Conservation (phyloP, 2,113 vertebrate genomes). For the Oncorhynchus tshawytscha region DNA sequence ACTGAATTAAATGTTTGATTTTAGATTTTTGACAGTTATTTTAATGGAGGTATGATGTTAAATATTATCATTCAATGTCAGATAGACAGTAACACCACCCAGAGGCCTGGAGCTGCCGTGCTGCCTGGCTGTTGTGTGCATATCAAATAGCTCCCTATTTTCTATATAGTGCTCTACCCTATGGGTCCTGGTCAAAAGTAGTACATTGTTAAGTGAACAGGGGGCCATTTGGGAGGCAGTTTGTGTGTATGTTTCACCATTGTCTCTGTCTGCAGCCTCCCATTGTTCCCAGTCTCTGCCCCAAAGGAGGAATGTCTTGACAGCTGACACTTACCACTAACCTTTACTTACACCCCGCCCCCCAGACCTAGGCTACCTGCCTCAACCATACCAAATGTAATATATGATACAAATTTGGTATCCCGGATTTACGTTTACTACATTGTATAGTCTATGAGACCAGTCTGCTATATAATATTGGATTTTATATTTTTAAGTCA, state of each 20-base stretch:
- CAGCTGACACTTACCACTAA: background rate
- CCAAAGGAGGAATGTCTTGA: background rate
- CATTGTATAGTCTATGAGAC: too few species aligned
- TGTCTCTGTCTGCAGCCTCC: background rate
- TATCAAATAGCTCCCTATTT: background rate
- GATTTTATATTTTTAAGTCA: too few species aligned
- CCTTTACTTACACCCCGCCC: too few species aligned
- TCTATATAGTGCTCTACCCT: too few species aligned
- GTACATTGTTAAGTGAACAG: too few species aligned
- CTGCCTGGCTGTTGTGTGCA: constrained; percentile 10
- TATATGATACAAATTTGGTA: too few species aligned
- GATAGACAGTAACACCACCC: background rate
- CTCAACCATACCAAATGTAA: too few species aligned
- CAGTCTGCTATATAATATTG: too few species aligned
- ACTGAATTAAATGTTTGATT: background rate
- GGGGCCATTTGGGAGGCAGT: too few species aligned
- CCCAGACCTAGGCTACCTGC: too few species aligned
- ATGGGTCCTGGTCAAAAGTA: too few species aligned
- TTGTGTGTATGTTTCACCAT: background rate
- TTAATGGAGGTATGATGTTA: background rate
- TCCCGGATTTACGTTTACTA: too few species aligned
- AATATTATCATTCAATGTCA: background rate
- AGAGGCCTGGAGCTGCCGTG: constrained; percentile 1
- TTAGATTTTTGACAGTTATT: background rate
- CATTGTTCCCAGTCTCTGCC: background rate